Conservation (phyloP, 2,888 invertebrate species). For the Aspidapion aeneum region DNA sequence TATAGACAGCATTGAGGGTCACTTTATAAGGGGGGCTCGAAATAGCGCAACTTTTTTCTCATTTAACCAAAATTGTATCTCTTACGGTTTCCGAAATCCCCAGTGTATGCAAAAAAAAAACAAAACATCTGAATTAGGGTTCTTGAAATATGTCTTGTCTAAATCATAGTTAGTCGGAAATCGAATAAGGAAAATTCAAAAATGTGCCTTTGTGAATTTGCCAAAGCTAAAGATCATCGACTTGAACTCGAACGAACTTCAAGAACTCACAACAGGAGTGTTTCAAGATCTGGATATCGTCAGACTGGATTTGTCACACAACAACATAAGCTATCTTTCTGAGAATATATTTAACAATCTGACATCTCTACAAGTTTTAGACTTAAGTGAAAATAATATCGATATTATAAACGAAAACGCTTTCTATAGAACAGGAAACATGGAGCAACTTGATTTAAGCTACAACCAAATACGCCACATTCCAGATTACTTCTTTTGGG, state of each 20-base stretch:
- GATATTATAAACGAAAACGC: constrained; percentile 21
- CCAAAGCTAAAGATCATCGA: constrained; percentile 23
- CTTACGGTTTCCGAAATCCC: too few species aligned
- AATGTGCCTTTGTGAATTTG: constrained; percentile 25
- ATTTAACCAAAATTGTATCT: too few species aligned
- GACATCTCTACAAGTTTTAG: constrained; percentile 24
- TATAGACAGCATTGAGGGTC: too few species aligned
- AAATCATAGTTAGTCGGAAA: too few species aligned
- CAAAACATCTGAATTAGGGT: too few species aligned
- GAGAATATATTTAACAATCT: constrained; percentile 30
- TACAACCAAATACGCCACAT: constrained; percentile 26
- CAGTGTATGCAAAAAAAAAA: too few species aligned
- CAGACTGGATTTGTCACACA: constrained; percentile 26
- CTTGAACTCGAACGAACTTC: constrained; percentile 28
- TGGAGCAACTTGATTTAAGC: constrained; percentile 28
- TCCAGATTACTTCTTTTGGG: constrained; percentile 26
- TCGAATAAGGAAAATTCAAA: constrained; percentile 23
- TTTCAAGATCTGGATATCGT: constrained; percentile 26
- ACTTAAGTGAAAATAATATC: constrained; percentile 31
- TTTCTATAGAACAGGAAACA: constrained; percentile 28
- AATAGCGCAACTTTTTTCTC: too few species aligned
- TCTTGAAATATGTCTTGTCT: too few species aligned
- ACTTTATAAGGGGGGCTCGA: too few species aligned
- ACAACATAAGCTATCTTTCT: constrained; percentile 26
- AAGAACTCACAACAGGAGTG: constrained; percentile 21